Conservation (phyloP, 2,888 invertebrate genomes). For the Drosophila mercatorum region DNA sequence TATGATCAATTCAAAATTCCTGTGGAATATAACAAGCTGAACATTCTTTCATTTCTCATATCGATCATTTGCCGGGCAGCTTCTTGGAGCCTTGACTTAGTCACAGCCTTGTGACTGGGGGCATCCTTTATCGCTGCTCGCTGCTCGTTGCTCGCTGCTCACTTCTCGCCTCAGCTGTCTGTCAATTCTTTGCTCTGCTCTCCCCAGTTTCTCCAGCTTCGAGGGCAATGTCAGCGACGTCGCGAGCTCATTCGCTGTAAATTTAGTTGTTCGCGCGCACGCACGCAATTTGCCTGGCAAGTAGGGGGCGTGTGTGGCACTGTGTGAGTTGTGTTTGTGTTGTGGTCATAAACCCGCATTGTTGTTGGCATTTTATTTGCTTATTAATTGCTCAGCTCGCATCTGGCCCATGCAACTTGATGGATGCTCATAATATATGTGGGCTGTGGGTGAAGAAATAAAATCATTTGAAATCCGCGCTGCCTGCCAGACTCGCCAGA, state of each 20-base stretch:
- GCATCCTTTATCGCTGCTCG: slow-evolving; percentile 3
- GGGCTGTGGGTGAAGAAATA: slow-evolving; percentile 76
- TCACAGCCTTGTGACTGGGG: slow-evolving; percentile 9
- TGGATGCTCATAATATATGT: slow-evolving; percentile 66
- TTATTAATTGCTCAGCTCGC: slow-evolving; percentile 69
- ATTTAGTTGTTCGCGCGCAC: slow-evolving; percentile 63
- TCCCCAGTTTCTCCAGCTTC: neutral
- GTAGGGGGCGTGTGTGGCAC: neutral
- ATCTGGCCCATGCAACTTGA: slow-evolving; percentile 53
- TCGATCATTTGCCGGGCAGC: slow-evolving; percentile 19
- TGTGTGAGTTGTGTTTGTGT: neutral
- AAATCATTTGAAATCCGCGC: slow-evolving; percentile 50
- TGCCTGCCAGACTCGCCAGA: slow-evolving; percentile 30
- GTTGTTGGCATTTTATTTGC: slow-evolving; percentile 74
- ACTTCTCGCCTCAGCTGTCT: neutral
- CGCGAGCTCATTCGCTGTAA: slow-evolving; percentile 31
- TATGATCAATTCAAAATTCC: neutral
- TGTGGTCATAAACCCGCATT: slow-evolving; percentile 78
- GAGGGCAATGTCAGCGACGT: slow-evolving; percentile 22
- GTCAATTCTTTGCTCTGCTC: neutral
- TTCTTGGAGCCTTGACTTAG: slow-evolving; percentile 23
- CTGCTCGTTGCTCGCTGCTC: too few species aligned
- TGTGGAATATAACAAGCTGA: neutral
- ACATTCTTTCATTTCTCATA: neutral
- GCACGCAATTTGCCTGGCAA: slow-evolving; percentile 55